These are phyloP conservation scores for Poeciliopsis presidionis DNA, from an alignment of 2,797 vertebrate species.

Conservation along the genomic window DNA sequence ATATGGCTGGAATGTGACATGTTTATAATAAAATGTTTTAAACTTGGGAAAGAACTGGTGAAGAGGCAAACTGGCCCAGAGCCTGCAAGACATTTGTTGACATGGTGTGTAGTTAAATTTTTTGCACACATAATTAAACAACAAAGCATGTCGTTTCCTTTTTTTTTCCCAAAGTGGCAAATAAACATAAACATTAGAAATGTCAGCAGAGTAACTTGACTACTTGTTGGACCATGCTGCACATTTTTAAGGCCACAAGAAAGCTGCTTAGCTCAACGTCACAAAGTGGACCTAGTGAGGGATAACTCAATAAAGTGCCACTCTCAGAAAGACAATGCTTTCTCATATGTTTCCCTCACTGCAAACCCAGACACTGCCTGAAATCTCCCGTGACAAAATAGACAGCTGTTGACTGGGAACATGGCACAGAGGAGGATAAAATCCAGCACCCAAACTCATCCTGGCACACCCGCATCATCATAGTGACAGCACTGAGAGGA, in stretches of 20 bases:
- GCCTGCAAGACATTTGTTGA: background rate
- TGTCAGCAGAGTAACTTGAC: slow-evolving; percentile 29
- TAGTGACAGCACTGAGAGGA: slow-evolving; percentile 65
- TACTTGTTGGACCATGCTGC: slow-evolving; percentile 40
- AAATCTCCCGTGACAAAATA: slow-evolving; percentile 75
- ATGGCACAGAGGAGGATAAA: slow-evolving; percentile 63
- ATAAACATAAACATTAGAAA: slow-evolving; percentile 29
- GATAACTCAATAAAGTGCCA: slow-evolving; percentile 73
- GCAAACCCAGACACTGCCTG: slow-evolving; percentile 55
- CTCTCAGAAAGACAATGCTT: slow-evolving; percentile 62
- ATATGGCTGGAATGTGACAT: background rate
- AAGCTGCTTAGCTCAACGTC: slow-evolving; percentile 75
- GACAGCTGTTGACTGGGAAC: slow-evolving; percentile 74
- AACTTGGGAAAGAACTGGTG: background rate
- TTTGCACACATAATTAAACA: background rate
- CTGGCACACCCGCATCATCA: slow-evolving; percentile 52
- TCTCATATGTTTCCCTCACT: slow-evolving; percentile 31
- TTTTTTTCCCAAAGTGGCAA: slow-evolving; percentile 6
- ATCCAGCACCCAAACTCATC: slow-evolving; percentile 67
- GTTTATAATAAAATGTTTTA: background rate
- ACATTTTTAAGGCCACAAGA: slow-evolving; percentile 58
- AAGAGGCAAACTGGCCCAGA: background rate
- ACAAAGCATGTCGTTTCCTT: too few species aligned
- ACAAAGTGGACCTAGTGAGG: slow-evolving; percentile 52
- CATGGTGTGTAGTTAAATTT: background rate